These are phyloP conservation scores for Lithophane ornitopus DNA, from an alignment of 2,888 invertebrate genomes.

Conservation along the genomic window DNA sequence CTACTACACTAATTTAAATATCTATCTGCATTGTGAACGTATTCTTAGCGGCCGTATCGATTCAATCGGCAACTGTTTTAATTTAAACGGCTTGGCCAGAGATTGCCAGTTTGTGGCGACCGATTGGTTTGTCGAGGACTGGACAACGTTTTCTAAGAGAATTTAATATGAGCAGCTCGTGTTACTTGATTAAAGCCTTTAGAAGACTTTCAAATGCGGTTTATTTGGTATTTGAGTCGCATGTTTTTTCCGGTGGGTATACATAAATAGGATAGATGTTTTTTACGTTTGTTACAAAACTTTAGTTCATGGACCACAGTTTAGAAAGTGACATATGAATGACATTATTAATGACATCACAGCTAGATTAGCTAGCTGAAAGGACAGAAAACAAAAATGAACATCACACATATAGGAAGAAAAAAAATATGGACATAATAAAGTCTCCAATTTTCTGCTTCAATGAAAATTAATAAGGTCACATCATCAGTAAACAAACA, in stretches of 20 bases:
- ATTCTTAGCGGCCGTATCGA: conserved; percentile 47
- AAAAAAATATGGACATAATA: not conserved
- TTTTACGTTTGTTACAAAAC: not conserved
- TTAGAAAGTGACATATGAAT: not conserved
- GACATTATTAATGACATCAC: not conserved
- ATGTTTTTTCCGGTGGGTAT: not conserved
- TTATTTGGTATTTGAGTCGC: not conserved
- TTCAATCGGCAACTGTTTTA: conserved; percentile 60
- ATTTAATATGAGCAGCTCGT: conserved; percentile 49
- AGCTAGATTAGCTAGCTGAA: not conserved
- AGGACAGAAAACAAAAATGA: too few relatives aligned
- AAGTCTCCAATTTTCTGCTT: conserved; percentile 28
- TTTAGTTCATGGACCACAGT: not conserved
- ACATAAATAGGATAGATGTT: not conserved
- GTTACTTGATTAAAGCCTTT: conserved; percentile 43
- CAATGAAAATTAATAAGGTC: conserved; percentile 17
- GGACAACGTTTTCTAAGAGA: conserved; percentile 47
- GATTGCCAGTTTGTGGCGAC: conserved; percentile 57
- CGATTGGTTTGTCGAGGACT: conserved; percentile 54
- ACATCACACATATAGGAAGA: too few relatives aligned
- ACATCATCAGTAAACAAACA: conserved; percentile 21
- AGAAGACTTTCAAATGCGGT: conserved; percentile 1
- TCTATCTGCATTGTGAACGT: conserved; percentile 38
- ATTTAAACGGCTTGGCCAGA: conserved; percentile 61
- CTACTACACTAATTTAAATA: not conserved